These are phyloP conservation scores for Lepidostoma basale DNA, from an alignment of 1,140 invertebrate species.

Conservation along the genomic window DNA sequence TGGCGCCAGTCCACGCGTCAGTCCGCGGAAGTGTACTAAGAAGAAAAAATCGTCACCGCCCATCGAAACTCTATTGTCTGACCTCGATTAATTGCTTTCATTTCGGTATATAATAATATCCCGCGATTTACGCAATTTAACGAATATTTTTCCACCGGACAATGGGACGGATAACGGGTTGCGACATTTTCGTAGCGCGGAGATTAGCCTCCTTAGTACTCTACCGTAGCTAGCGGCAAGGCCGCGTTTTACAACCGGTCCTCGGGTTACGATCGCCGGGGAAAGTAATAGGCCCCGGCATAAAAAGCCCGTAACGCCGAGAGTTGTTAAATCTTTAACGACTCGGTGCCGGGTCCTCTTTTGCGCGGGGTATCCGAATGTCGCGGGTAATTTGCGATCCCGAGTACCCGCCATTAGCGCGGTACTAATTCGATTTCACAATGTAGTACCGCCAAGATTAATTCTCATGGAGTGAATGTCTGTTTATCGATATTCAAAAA, in stretches of 20 bases:
- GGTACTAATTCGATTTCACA: constrained; percentile 21
- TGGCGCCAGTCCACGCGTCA: too few species aligned
- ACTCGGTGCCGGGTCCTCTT: neutral
- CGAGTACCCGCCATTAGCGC: constrained; percentile 13
- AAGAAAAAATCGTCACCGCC: neutral
- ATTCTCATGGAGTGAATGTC: constrained; percentile 21
- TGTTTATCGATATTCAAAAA: constrained; percentile 20
- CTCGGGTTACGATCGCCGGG: neutral
- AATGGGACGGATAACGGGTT: constrained; percentile 5
- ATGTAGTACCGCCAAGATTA: constrained; percentile 17
- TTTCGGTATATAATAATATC: neutral
- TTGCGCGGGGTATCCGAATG: neutral
- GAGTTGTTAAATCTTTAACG: neutral
- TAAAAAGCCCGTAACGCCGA: neutral
- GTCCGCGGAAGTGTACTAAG: constrained; percentile 16
- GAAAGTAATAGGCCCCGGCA: neutral
- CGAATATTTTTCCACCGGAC: constrained; percentile 3
- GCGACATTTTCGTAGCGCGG: constrained; percentile 1
- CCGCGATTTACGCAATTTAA: neutral
- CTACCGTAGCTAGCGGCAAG: constrained; percentile 26
- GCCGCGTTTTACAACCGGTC: constrained; percentile 19
- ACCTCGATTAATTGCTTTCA: neutral
- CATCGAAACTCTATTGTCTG: constrained; percentile 4
- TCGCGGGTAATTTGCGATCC: neutral
- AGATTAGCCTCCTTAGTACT: constrained; percentile 11